Base-by-base conservation (phyloP, 2,888 invertebrate species). In the Abrostola tripartita region DNA sequence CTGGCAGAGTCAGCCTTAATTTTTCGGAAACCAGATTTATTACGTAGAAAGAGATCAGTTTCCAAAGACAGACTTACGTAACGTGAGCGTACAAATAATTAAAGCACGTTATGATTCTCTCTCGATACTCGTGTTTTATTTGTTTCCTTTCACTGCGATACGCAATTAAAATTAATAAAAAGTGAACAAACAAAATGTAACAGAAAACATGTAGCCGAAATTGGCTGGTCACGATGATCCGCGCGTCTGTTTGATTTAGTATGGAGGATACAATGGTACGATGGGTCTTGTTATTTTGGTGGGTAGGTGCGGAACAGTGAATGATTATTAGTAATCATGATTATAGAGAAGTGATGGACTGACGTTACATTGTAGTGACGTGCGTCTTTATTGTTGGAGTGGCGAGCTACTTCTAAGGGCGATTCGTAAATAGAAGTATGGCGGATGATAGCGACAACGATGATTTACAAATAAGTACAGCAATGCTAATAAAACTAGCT, bases 131-230 rank as follows among this genome's bases (percentile, higher is more conserved):
- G 71, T 84, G 81, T 81, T 83, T 84, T 82, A 79, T 78, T 71
- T 76, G 79, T 74, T 84, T 76, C 86, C 89, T 88, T 90, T 89
- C 89, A 86, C 88, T 81, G 76, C 61, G 42, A 68, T 62, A 61
- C 71, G 81, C 85, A 87, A 88, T 89, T 87, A 87, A 85, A 86
- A 86, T 86, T 64, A 82, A 85, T 84, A 83, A 84, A 78, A 85
- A 68, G 52, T 60, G 71, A 74, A 73, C 75, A 80, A 79, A 83
- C 64, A 82, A 78, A 83, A 78, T 70, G 65, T 74, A 78, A 78
- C 52, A 42, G 49, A 66, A 58, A 58, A 77, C 79, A 80, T 62
- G 53, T 57, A 60, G 44, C 63, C 37, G 42, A 61, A 74, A 52
- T 49, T 65, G 60, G 24, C 71, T 38, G 12, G 38, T 1, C 5